Evolutionary conservation across 1,140 invertebrate species (phyloP).

Genomic region (Pseudomyrmex flavicornis): DNA sequence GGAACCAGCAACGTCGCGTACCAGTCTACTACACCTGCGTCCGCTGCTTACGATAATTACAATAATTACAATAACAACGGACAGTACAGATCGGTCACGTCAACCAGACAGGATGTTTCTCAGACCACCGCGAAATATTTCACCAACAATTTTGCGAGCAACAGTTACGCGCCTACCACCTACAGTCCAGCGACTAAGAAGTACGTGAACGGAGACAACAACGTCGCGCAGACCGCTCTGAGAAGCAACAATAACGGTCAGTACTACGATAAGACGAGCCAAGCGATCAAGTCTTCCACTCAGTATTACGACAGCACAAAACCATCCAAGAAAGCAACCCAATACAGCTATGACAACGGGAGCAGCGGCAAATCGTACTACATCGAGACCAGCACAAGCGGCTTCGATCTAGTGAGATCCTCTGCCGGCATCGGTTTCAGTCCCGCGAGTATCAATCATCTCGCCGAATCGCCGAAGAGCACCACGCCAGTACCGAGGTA

Average conservation of each 20-base stretch:
- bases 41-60: constrained; percentile 75
- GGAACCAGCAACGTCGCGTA: constrained; percentile 76
- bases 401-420: constrained; percentile 78
- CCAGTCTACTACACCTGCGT: constrained; percentile 74
- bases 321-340: constrained; percentile 78
- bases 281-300: constrained; percentile 72
- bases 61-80: constrained; percentile 75
- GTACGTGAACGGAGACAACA: constrained; percentile 60
- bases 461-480: constrained; percentile 81
- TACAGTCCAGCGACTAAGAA: constrained; percentile 82
- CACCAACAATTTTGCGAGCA: constrained; percentile 83
- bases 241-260: constrained; percentile 64
- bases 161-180: constrained; percentile 85
- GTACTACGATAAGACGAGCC: constrained; percentile 74
- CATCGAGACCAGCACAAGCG: constrained; percentile 77
- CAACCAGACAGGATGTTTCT: constrained; percentile 70
- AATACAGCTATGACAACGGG: constrained; percentile 78
- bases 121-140: constrained; percentile 78
- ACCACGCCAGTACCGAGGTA: constrained; percentile 82
- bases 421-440: constrained; percentile 82
- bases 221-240: constrained; percentile 37
- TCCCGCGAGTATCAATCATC: constrained; percentile 82
- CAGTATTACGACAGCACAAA: constrained; percentile 80
- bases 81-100: constrained; percentile 65
- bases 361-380: constrained; percentile 77